Base-by-base conservation (phyloP, 2,888 invertebrate genomes). In the Abscondita cerata region DNA sequence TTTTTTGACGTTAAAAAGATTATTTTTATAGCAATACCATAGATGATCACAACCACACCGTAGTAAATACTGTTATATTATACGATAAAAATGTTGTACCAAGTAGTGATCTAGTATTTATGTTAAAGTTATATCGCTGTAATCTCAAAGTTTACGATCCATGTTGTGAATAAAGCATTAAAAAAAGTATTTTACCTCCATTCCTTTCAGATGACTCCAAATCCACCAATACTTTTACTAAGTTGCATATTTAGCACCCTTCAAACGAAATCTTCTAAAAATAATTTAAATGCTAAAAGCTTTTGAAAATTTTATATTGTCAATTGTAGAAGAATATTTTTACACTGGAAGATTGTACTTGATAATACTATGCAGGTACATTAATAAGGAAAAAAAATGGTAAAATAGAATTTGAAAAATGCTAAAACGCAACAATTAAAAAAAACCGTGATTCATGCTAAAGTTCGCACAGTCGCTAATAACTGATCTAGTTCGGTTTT, bases 401-500 rank as follows among this genome's bases (percentile, higher is more conserved):
- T 25, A 19, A 33, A 33, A 33, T 48, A 25, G 48, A 48, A 48
- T 33, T 48, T 33, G 2, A 19, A 47, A 25, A 47, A 19, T 20
- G 47, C 9, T 25, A 25, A 19, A 25, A 48, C 47, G 31, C 25
- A 25, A 48, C 12, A 31, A 48, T 9, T n/a, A 15, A 12, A 25
- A 3, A n/a, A 41, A 13, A 48, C 3, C 19, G 13, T 36, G 31
- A 25, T 15, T 20, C 52, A 59, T 5, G 52, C 20, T 34, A 63
- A 56, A 36, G 46, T 59, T 62, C 78, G 72, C 59, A 81, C 73
- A 9, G 80, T 78, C n/a, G 78, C 78, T 62, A 81, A 70, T 55
- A 80, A 69, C 66, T 81, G 80, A 73, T 81, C 81, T 62, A 81
- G 62, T 68, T 81, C 81, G n/a, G 75, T 72, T 72, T 81, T 81